phyloP scores from a whole-genome alignment of 2,113 vertebrate species.

The Chaetorhynchus papuensis region DNA sequence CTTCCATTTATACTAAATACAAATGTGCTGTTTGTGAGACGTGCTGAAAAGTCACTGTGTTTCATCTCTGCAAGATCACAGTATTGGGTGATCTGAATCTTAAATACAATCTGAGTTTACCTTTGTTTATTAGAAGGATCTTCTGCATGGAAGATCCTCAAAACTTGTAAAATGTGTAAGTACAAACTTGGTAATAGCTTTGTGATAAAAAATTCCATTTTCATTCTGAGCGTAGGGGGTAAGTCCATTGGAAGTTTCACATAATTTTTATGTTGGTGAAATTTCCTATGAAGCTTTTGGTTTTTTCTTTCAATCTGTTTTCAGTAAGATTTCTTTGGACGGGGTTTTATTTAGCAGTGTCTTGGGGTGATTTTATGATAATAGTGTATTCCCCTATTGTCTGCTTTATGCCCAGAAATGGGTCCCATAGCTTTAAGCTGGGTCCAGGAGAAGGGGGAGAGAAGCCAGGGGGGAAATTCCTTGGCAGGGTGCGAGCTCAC shows the following conservation, averaged over 20 bases:
- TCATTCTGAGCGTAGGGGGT: neutral
- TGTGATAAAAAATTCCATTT: neutral
- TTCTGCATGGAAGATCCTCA: neutral
- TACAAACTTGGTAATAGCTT: neutral
- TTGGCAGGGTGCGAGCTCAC: accelerated
- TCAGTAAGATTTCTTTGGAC: neutral
- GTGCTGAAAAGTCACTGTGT: neutral
- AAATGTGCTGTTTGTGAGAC: neutral
- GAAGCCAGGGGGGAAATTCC: neutral
- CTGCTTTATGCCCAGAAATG: neutral
- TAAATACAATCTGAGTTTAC: neutral
- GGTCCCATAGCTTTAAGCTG: neutral
- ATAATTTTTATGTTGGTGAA: neutral
- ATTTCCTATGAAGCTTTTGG: neutral
- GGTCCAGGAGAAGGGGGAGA: neutral
- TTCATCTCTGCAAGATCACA: neutral
- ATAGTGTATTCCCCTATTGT: neutral
- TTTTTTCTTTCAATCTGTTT: neutral
- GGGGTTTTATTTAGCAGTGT: neutral
- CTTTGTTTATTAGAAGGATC: neutral
- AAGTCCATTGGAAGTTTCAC: neutral
- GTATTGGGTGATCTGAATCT: neutral
- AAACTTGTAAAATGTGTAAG: neutral
- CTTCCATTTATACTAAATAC: neutral
- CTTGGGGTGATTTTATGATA: neutral